Percentiles rank a stretch among this genome's conserved stretches.
phyloP scores from a whole-genome alignment of 2,113 vertebrate species.

The Anthoscopus minutus region DNA sequence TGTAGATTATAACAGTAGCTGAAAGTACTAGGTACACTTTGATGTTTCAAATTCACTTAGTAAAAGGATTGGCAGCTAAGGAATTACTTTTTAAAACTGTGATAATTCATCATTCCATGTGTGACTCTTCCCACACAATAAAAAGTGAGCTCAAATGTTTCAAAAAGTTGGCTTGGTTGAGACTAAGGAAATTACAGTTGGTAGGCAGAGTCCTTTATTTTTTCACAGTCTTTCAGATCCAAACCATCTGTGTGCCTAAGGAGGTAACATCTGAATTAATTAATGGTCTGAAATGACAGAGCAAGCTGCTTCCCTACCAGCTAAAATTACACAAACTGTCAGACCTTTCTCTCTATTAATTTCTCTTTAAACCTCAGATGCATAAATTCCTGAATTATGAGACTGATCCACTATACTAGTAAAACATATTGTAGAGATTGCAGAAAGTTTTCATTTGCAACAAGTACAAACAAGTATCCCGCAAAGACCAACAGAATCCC shows the following conservation, averaged over 20 bases:
- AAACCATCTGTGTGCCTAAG: neutral
- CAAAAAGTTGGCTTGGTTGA: neutral
- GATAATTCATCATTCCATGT: neutral
- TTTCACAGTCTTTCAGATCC: neutral
- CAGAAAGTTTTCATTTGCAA: neutral
- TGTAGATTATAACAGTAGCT: neutral
- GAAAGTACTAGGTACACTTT: neutral
- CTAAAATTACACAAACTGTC: neutral
- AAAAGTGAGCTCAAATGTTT: neutral
- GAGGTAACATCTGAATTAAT: neutral
- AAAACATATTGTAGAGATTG: neutral
- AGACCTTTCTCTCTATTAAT: neutral
- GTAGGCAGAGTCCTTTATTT: neutral
- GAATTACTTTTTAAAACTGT: neutral
- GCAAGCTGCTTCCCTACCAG: neutral
- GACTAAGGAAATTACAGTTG: neutral
- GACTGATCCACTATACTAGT: neutral
- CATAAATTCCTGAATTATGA: neutral
- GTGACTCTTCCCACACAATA: neutral
- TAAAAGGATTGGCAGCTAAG: neutral
- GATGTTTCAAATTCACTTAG: neutral
- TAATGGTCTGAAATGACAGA: neutral
- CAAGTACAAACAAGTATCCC: neutral
- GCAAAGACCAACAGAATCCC: neutral
- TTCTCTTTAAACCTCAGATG: neutral